phyloP scores from a whole-genome alignment of 2,113 vertebrate species.

The Thunnus maccoyii region DNA sequence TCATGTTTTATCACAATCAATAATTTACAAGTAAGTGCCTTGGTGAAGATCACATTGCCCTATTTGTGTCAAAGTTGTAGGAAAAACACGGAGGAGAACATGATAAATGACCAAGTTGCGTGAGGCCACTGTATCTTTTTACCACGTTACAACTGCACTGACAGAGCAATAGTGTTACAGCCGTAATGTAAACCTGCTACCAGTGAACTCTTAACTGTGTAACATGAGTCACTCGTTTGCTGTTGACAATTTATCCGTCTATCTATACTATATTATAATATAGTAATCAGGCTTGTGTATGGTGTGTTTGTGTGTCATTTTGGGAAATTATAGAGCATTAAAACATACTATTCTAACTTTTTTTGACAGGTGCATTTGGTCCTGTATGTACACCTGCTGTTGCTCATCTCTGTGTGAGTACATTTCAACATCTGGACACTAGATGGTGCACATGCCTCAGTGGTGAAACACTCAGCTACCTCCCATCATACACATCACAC shows the following conservation, averaged over 20 bases:
- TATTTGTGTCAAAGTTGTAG: conserved; percentile 92
- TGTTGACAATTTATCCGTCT: neutral
- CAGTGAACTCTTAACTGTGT: conserved; percentile 39
- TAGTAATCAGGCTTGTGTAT: neutral
- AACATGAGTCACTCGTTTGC: conserved; percentile 50
- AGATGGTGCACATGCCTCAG: conserved; percentile 70
- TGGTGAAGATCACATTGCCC: conserved; percentile 88
- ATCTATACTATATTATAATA: neutral
- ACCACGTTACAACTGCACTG: conserved; percentile 70
- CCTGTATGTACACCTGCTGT: neutral
- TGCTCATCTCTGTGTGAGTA: neutral
- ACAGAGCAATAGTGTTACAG: conserved; percentile 51
- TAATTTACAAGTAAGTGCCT: conserved; percentile 84
- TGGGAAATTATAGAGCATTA: neutral
- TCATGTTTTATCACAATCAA: conserved; percentile 84
- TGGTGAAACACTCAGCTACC: conserved; percentile 5
- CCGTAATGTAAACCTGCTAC: conserved; percentile 69
- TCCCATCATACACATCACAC: neutral
- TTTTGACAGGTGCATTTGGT: conserved; percentile 2
- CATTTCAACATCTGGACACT: conserved; percentile 61
- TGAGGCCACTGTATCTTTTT: conserved; percentile 85
- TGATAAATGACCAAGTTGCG: conserved; percentile 88
- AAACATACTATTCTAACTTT: neutral
- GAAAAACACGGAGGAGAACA: conserved; percentile 88
- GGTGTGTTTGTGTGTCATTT: neutral